These are phyloP conservation scores for Podocnemis expansa DNA, from an alignment of 2,113 vertebrate species.

Conservation along the genomic window DNA sequence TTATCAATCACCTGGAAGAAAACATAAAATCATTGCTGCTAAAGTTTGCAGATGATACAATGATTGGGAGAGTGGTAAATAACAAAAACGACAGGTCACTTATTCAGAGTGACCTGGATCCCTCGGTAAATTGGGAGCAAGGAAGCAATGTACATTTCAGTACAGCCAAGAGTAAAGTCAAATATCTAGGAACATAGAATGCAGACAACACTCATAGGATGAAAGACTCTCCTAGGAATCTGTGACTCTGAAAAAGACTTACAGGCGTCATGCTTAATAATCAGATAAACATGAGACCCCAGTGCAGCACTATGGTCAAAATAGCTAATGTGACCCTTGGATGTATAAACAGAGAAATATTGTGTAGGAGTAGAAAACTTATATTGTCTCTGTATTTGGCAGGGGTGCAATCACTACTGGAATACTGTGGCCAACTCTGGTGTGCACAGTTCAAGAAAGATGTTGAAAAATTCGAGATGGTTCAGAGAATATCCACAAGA, in stretches of 20 bases:
- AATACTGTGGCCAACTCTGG: no score
- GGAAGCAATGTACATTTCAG: neutral
- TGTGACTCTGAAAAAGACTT: neutral
- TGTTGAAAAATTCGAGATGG: no score
- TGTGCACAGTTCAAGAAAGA: no score
- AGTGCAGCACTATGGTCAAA: no score
- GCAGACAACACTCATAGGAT: neutral
- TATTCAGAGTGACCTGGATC: neutral
- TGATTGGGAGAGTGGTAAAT: neutral
- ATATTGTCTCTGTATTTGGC: no score
- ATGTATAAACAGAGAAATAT: no score
- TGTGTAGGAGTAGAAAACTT: no score
- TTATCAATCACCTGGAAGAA: neutral
- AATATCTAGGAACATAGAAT: neutral
- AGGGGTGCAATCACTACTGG: no score
- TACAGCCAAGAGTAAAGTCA: neutral
- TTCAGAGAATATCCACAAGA: no score
- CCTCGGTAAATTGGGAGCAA: neutral
- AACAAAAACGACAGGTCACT: neutral
- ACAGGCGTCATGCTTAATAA: neutral
- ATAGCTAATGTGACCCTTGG: no score
- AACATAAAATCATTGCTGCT: neutral
- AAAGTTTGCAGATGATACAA: neutral
- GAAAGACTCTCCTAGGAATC: neutral
- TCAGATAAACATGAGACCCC: neutral